Evolutionary conservation across 1,140 invertebrate species (phyloP).

Genomic region (Diprion similis): DNA sequence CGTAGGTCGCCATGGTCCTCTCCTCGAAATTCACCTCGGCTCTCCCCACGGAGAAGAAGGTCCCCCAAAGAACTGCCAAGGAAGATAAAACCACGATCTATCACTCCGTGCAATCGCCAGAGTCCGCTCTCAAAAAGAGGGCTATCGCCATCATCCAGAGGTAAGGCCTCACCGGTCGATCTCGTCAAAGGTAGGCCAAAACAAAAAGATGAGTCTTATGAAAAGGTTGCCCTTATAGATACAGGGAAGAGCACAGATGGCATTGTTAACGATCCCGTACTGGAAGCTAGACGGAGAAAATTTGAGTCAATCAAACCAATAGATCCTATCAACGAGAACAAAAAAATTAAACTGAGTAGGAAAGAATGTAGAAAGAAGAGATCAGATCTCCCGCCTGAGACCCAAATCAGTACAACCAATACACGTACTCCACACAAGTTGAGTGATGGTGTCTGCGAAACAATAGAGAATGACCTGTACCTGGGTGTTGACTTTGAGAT

Average conservation of each 20-base stretch:
- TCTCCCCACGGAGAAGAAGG: constrained; percentile 38
- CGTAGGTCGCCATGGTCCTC: constrained; percentile 51
- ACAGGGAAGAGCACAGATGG: constrained; percentile 32
- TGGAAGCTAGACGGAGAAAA: constrained; percentile 54
- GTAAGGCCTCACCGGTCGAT: constrained; percentile 31
- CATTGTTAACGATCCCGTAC: constrained; percentile 41
- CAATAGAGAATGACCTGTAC: constrained; percentile 33
- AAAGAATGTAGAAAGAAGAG: constrained; percentile 31
- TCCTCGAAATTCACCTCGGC: constrained; percentile 40
- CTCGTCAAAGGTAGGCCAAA: constrained; percentile 28
- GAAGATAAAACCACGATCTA: constrained; percentile 32
- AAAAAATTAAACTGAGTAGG: constrained; percentile 56
- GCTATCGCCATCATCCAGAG: constrained; percentile 29
- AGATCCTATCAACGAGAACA: constrained; percentile 47
- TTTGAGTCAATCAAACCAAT: constrained; percentile 54
- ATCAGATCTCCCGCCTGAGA: constrained; percentile 24
- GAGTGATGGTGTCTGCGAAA: constrained; percentile 25
- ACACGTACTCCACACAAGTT: constrained; percentile 21
- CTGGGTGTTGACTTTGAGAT: constrained; percentile 41
- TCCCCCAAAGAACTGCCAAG: constrained; percentile 35
- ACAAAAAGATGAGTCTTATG: constrained; percentile 32
- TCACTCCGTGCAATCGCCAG: constrained; percentile 20
- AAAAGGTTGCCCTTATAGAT: constrained; percentile 18
- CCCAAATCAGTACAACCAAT: constrained; percentile 23
- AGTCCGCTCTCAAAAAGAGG: constrained; percentile 21